Evolutionary conservation across 2,797 vertebrate genomes (phyloP).

Genomic region (Clamator glandarius): DNA sequence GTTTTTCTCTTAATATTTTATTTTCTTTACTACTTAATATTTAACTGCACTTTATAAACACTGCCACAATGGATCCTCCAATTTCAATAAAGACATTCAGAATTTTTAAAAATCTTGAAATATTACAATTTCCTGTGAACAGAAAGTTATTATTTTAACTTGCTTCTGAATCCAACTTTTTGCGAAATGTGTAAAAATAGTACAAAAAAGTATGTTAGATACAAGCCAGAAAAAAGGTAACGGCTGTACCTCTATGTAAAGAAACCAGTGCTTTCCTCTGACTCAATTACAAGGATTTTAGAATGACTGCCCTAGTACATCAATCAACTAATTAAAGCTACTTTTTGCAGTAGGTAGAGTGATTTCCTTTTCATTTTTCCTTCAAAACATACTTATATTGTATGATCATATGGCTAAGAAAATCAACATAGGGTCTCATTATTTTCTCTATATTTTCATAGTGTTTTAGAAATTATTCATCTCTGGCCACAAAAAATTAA

Average conservation of each 20-base stretch:
- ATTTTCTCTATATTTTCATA: neutral
- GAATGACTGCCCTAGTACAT: neutral
- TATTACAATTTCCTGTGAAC: accelerated
- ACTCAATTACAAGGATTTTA: neutral
- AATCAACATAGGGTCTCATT: neutral
- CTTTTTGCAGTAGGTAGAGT: neutral
- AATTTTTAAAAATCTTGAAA: neutral
- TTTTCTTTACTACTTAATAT: neutral
- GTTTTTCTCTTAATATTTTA: neutral
- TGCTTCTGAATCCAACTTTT: neutral
- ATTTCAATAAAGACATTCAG: neutral
- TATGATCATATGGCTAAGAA: neutral
- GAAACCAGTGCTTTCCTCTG: neutral
- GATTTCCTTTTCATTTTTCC: neutral
- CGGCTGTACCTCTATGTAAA: neutral
- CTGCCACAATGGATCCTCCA: neutral
- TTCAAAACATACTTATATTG: neutral
- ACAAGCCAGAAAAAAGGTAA: neutral
- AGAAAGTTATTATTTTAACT: neutral
- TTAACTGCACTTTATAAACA: neutral
- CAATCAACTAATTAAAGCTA: neutral
- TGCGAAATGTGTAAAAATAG: neutral
- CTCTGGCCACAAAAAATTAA: neutral
- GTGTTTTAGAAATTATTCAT: neutral
- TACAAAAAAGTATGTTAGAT: neutral